Base-by-base conservation (phyloP, 2,888 invertebrate genomes). In the Apamea epomidion region DNA sequence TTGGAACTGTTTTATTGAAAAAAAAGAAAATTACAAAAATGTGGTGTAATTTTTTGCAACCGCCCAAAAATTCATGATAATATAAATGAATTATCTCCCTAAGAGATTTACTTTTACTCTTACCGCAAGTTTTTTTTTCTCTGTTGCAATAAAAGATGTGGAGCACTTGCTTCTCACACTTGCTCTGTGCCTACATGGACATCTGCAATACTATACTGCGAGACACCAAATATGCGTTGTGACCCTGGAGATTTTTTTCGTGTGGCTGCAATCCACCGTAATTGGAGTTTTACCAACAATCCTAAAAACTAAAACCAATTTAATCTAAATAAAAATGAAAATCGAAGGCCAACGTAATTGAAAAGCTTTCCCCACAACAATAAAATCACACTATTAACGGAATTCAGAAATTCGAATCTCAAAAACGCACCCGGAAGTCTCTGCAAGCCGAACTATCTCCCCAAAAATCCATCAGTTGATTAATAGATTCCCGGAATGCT, bases 391-490 rank as follows among this genome's bases (percentile, higher is more conserved):
- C n/a, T 2, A 51, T 4, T 8, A 51, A 14, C 12, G 6, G 29
- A 77, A 32, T 60, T 70, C 5, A 58, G n/a, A 51, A 65, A 51
- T 84, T 45, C 2, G 25, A 79, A 68, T 42, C 37, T 58, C 25
- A 32, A 68, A 72, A 80, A 48, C 14, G 5, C 18, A 12, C n/a
- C 37, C 18, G 14, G n/a, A 74, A 80, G 51, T 8, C 42, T 64
- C 48, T n/a, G 18, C 21, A 64, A 71, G 12, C 29, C 25, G 21
- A 78, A 79, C 75, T 73, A 76, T 74, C 62, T 64, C 64, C 32
- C 69, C 51, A 45, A 85, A 83, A 85, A 74, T 70, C 75, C 73
- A 87, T 86, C 78, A 81, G 73, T 87, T 81, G 88, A 87, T 86
- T 87, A 81, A 74, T 74, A 69, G 65, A 87, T 87, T 48, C 70